Base-by-base conservation (phyloP, 2,113 vertebrate species). In the Puntigrus tetrazona region DNA sequence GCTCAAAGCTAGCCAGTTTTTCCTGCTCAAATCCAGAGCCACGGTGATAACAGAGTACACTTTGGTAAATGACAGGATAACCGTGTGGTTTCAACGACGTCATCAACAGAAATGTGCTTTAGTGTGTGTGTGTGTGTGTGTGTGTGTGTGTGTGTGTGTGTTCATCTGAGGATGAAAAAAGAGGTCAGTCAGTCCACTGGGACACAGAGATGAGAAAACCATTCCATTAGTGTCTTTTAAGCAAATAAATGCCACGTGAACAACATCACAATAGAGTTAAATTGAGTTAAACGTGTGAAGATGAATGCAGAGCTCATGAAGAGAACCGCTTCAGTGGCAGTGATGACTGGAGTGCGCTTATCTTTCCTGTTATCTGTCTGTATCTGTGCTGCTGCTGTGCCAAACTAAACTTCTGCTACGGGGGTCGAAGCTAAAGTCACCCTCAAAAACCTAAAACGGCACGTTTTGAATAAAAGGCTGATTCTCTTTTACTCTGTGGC, bases 111-210 rank as follows among this genome's bases (percentile, higher is more conserved):
- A 77, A 83, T 34, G 10, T 84, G 84, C 52, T 31, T 81, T 27
- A 31, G 67, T 74, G 27, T 85, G 85, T 65, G 34, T 81, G 34
- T 45, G 63, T 76, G n/a, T 86, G 85, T 55, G 36, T 82, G 29
- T 38, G 65, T 77, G 22, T n/a, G n/a, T n/a, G 57, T 61, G 59
- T 27, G 25, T 84, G 84, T 65, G 25, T 80, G 34, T 41, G 61
- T 78, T 75, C 25, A 50, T 61, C 34, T 38, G 67, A 70, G 61
- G 45, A 81, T 31, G 13, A 74, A 72, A 88, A 88, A 84, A 47
- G 59, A 87, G 82, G 84, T 88, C 83, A 88, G 75, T 83, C 74
- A 79, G 81, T 65, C 70, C 7, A 43, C n/a, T n/a, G 47, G 22
- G 76, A 81, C 80, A 84, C 75, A 31, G 34, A 45, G 52, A 41